Evolutionary conservation across 1,140 invertebrate species (phyloP), one percentile per base, ranked within the genome.

Genomic region (Drosophila paulistorum): DNA sequence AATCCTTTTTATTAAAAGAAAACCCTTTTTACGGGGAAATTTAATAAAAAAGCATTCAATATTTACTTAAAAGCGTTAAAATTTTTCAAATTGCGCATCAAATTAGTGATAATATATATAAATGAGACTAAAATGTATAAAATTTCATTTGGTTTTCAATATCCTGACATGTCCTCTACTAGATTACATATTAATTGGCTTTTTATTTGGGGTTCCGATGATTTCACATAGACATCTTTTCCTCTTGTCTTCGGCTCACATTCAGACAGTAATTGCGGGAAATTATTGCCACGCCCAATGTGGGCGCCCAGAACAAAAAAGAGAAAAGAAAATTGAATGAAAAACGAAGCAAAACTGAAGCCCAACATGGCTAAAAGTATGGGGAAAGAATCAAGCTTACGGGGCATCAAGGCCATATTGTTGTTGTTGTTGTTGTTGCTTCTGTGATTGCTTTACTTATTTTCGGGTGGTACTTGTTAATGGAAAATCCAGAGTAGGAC

Each of bases 281-380:
- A 87, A 87, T 80, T 77, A 87, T 77, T 87, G 83, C 83, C 83
- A 87, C 83, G 83, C 83, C 83, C 83, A 83, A 77, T 87, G 83
- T 82, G 83, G 83, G 79, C 79, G 84, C 72, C 64, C 65, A 77
- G 45, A 5, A 48, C 35, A 60, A 39, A 69, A 59, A 66, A 48
- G 7, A 48, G 65, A 67, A 33, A 65, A 65, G 9, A 68, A 72
- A 74, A 74, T 65, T 65, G 51, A 74, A 75, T 64, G 57, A 68
- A 71, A 69, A 70, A 35, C 9, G 33, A 26, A 26, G 2, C 23
- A 26, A 26, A 26, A 26, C 23, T 26, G 23, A 26, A 26, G 23
- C 23, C 23, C 23, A 26, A 26, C 23, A 26, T 26, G 23, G 23
- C 23, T 4, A 26, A 26, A 26, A 37, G 35, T 6, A 35, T 35